Conservation (phyloP, 2,888 invertebrate genomes). For the Oasisia sp. region DNA sequence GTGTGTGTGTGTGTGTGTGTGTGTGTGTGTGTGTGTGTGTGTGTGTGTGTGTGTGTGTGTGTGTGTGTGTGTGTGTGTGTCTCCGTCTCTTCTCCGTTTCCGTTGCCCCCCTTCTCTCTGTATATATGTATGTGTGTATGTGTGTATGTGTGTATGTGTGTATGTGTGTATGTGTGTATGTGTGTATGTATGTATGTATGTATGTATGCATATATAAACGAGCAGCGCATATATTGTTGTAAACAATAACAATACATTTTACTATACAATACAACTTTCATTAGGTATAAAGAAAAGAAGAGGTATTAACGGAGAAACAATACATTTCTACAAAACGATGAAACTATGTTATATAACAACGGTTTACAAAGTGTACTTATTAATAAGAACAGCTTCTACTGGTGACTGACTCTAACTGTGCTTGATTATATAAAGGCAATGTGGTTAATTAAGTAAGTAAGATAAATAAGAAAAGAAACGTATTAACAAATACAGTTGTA, state of each 20-base stretch:
- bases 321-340: not conserved
- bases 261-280: conserved; percentile 14
- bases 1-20: too few relatives aligned
- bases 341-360: not conserved
- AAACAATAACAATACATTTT: conserved; percentile 10
- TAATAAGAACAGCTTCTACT: not conserved
- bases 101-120: too few relatives aligned
- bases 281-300: not conserved
- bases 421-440: conserved; percentile 1
- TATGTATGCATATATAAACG: not conserved
- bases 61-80: too few relatives aligned
- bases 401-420: not conserved
- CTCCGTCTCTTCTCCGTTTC: too few relatives aligned
- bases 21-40: too few relatives aligned
- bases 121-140: not conserved
- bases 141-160: not conserved
- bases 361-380: not conserved
- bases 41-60: too few relatives aligned
- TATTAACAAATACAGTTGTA: not conserved
- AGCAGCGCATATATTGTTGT: not conserved
- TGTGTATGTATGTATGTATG: not conserved
- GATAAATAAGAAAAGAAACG: not conserved
- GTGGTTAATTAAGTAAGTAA: not conserved
- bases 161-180: not conserved
- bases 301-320: too few relatives aligned